Percentiles rank a stretch among this genome's conserved stretches.
phyloP scores from a whole-genome alignment of 2,888 invertebrate genomes.

The Hartigia nigra region DNA sequence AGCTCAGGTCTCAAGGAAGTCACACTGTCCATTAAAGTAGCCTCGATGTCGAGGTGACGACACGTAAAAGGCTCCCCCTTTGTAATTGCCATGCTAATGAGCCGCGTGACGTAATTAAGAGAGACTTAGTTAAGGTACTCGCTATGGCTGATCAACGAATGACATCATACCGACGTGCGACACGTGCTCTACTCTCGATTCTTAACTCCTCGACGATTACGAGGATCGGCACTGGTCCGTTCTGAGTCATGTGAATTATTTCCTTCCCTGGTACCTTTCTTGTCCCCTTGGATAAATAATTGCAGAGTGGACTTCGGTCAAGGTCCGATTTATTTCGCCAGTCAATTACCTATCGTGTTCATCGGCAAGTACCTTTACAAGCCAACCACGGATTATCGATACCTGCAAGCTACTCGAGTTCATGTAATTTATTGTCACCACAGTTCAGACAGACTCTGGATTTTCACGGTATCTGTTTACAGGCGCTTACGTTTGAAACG shows the following conservation, averaged over 20 bases:
- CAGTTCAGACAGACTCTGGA: background rate
- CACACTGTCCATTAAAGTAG: background rate
- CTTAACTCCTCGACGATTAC: background rate
- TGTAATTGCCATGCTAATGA: slow-evolving; percentile 45
- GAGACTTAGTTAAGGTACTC: slow-evolving; percentile 34
- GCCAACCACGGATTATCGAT: background rate
- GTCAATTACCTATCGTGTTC: background rate
- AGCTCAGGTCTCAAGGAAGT: background rate
- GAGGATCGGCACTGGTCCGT: background rate
- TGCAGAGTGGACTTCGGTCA: background rate
- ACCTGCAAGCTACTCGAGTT: background rate
- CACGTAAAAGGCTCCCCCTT: background rate
- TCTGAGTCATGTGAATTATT: background rate
- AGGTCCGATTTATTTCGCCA: background rate
- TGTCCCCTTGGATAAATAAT: background rate
- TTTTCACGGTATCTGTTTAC: background rate
- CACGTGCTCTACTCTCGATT: background rate
- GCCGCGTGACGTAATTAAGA: slow-evolving; percentile 38
- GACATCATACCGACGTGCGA: slow-evolving; percentile 33
- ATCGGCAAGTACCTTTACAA: background rate
- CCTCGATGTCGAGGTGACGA: background rate
- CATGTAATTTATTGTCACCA: background rate
- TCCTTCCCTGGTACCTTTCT: background rate
- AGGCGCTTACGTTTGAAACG: background rate
- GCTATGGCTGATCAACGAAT: slow-evolving; percentile 11